phyloP scores from a whole-genome alignment of 2,888 invertebrate genomes.

The Drosophila antonietae region DNA sequence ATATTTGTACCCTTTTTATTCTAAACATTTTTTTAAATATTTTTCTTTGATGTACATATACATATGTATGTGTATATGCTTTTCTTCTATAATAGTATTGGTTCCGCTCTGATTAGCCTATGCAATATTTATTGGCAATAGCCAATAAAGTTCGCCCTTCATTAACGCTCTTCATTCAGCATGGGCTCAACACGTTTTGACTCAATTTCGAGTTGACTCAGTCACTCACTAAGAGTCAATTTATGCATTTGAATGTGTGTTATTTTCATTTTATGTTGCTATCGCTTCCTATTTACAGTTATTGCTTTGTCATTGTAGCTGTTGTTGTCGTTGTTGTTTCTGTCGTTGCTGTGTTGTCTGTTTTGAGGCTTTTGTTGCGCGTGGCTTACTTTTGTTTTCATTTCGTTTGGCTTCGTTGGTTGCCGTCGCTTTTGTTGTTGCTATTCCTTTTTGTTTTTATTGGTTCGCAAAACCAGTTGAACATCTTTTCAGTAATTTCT shows the following conservation, averaged over 20 bases:
- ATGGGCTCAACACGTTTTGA: conserved; percentile 20
- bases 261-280: conserved; percentile 23
- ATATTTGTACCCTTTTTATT: no score
- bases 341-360: conserved; percentile 38
- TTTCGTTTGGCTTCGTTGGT: conserved; percentile 46
- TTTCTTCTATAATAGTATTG: background rate
- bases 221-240: conserved; percentile 67
- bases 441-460: conserved; percentile 57
- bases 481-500: conserved; percentile 59
- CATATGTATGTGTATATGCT: no score
- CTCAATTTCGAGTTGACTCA: conserved; percentile 60
- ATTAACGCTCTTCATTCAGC: conserved; percentile 15
- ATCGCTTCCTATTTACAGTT: conserved; percentile 41
- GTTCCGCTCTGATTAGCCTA: conserved; percentile 19
- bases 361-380: conserved; percentile 51
- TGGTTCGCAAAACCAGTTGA: conserved; percentile 72
- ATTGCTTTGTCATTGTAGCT: conserved; percentile 19
- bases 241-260: conserved; percentile 50
- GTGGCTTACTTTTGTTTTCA: conserved; percentile 62
- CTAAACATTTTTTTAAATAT: no score
- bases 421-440: conserved; percentile 45
- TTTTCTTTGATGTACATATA: no score
- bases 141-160: conserved; percentile 11
- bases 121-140: conserved; percentile 23
- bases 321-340: conserved; percentile 14